phyloP scores from a whole-genome alignment of 2,797 vertebrate species.

The Stomatorhinus walkeri region DNA sequence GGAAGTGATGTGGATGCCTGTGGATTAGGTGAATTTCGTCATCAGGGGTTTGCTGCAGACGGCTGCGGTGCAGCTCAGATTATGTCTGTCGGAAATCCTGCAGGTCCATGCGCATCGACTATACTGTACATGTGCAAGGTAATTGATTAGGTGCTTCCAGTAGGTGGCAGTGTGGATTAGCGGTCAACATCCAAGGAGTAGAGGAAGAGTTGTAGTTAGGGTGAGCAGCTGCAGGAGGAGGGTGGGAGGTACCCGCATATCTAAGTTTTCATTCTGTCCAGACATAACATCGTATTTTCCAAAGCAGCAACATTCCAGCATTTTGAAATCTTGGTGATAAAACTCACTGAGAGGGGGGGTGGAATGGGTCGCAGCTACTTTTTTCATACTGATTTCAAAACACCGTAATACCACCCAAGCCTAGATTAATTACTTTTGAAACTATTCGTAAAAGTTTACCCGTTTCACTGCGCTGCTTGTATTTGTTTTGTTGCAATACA shows the following conservation, averaged over 20 bases:
- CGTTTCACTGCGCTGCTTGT: background rate
- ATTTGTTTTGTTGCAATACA: background rate
- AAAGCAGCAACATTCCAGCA: background rate
- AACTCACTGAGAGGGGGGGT: background rate
- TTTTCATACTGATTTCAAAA: background rate
- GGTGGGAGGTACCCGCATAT: background rate
- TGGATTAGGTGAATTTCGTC: background rate
- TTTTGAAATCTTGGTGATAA: background rate
- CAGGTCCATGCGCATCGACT: background rate
- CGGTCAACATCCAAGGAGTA: background rate
- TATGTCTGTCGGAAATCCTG: background rate
- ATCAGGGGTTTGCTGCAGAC: background rate
- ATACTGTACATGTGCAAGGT: background rate
- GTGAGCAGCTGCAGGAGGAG: background rate
- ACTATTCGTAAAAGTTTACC: background rate
- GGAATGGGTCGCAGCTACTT: background rate
- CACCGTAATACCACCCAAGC: background rate
- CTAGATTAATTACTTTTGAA: background rate
- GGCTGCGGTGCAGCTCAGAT: background rate
- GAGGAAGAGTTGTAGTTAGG: background rate
- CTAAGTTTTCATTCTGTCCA: background rate
- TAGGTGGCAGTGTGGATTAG: background rate
- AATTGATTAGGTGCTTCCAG: background rate
- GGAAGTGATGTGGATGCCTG: too few species aligned
- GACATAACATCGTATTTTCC: background rate